Base-by-base conservation (phyloP, 2,888 invertebrate genomes). In the Psylliodes chrysocephalus region DNA sequence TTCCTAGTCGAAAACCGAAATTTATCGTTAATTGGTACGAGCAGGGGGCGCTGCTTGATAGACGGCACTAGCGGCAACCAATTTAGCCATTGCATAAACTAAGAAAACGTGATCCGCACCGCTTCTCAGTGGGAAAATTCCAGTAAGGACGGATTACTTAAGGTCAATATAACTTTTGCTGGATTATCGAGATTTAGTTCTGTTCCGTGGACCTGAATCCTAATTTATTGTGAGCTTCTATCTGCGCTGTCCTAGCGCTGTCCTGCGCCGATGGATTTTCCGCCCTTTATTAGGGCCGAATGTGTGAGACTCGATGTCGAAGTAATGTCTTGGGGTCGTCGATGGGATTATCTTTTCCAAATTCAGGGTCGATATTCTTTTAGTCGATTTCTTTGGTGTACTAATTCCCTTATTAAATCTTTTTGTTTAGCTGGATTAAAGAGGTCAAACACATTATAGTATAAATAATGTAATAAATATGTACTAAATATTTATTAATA, bases 131-230 rank as follows among this genome's bases (percentile, higher is more conserved):
- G 62, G 59, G 67, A 66, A 72, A 71, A 71, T 70, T 71, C 69
- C 67, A 68, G 66, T 62, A 69, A 66, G 68, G 70, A 64, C 68
- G 73, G 74, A 75, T 75, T 74, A 75, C 71, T 70, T 68, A 74
- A 73, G 75, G 77, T 78, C 77, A 77, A 78, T 78, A 78, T 76
- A 77, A 78, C 77, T 70, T 78, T 77, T 71, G 73, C 69, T 69
- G 71, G 77, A 78, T 78, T 78, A 78, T 75, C 76, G 73, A 73
- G 75, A 77, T 75, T 77, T 74, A 73, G 75, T 70, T 74, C 71
- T 72, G 75, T 75, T 72, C 74, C 67, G 68, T 68, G 70, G 71
- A 72, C 72, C 73, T 68, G 75, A 75, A 75, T 75, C 74, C 75
- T 72, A 75, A 76, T 77, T 76, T 77, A 77, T 77, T 46, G 71